Conservation (phyloP, 2,888 invertebrate genomes). For the Eretmocerus hayati region DNA sequence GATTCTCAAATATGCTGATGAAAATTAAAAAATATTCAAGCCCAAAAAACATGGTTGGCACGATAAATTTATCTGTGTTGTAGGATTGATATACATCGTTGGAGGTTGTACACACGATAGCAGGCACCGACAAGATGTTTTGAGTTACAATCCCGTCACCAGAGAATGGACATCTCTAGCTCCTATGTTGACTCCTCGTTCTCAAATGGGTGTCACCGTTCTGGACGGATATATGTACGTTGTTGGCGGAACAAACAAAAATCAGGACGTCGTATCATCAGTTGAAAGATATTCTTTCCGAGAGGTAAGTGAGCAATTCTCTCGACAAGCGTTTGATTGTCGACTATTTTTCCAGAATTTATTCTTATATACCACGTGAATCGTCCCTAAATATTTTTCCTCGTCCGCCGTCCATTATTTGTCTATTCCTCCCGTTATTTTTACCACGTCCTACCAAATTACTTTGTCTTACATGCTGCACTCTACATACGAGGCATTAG, state of each 20-base stretch:
- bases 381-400: too few species aligned
- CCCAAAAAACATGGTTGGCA: too few species aligned
- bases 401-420: too few species aligned
- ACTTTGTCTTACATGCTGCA: too few species aligned
- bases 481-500: too few species aligned
- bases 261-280: constrained; percentile 69
- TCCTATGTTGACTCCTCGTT: constrained; percentile 72
- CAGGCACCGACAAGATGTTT: constrained; percentile 71
- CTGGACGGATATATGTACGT: constrained; percentile 78
- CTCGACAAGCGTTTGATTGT: too few species aligned
- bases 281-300: constrained; percentile 79
- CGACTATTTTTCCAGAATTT: neutral
- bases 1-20: neutral
- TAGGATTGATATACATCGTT: constrained; percentile 80
- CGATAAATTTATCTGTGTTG: too few species aligned
- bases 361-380: too few species aligned
- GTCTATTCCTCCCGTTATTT: too few species aligned
- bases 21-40: too few species aligned
- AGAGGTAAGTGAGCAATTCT: constrained; percentile 60
- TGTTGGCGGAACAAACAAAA: constrained; percentile 80
- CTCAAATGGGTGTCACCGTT: constrained; percentile 85
- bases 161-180: constrained; percentile 72
- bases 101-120: constrained; percentile 81
- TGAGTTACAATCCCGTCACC: constrained; percentile 74
- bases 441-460: too few species aligned